Evolutionary conservation across 1,140 invertebrate genomes (phyloP).

Genomic region (Magallana ariakensis): DNA sequence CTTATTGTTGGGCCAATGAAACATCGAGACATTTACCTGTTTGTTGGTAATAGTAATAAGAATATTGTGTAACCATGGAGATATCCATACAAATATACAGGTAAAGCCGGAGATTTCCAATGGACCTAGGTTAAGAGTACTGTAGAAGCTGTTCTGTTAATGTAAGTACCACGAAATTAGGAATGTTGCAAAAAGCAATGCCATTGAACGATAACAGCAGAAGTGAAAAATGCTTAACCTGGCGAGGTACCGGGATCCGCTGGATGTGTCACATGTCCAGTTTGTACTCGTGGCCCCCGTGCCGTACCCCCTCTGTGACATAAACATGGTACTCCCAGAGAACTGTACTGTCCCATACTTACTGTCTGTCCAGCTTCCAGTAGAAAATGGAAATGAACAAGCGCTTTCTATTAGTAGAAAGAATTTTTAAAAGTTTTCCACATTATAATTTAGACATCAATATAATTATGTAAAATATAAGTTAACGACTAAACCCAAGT

Average conservation of each 20-base stretch:
- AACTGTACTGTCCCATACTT: slow-evolving; percentile 2
- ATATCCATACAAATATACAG: slow-evolving; percentile 21
- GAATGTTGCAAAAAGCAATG: too few species aligned
- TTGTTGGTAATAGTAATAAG: slow-evolving; percentile 24
- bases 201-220: too few species aligned
- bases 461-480: too few species aligned
- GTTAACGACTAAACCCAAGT: too few species aligned
- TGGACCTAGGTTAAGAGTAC: not conserved
- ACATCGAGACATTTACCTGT: slow-evolving; percentile 11
- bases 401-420: not conserved
- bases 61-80: slow-evolving; percentile 15
- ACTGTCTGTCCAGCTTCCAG: slow-evolving; percentile 26
- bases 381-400: not conserved
- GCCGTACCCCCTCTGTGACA: slow-evolving; percentile 15
- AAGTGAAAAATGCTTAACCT: not conserved
- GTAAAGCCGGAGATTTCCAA: slow-evolving; percentile 5
- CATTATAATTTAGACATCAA: too few species aligned
- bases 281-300: not conserved
- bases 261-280: not conserved
- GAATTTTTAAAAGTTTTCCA: too few species aligned
- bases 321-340: slow-evolving; percentile 8
- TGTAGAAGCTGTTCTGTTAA: not conserved
- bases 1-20: too few species aligned
- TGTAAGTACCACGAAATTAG: too few species aligned
- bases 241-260: not conserved